Percentiles rank a stretch among this genome's conserved stretches.
Evolutionary conservation across 2,888 invertebrate genomes (phyloP).

Genomic region (Euplagia quadripunctaria): DNA sequence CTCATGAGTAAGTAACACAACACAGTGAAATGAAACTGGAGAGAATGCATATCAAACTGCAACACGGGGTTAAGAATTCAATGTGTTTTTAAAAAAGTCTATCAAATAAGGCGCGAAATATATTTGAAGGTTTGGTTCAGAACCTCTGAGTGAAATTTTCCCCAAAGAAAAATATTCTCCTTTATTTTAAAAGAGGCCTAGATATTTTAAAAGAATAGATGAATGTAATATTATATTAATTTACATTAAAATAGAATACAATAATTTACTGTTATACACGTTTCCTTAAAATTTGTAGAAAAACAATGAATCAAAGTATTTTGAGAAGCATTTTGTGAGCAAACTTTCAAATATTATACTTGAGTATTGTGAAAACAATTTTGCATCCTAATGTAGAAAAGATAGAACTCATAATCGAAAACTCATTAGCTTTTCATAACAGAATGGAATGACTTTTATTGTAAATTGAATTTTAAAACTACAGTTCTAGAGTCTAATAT

Average conservation of each 20-base stretch:
- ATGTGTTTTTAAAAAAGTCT: no score
- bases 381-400: constrained; percentile 30
- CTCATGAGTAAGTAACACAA: no score
- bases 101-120: no score
- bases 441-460: constrained; percentile 43
- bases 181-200: no score
- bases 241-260: not conserved
- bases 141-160: no score
- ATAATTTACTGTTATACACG: not conserved
- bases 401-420: constrained; percentile 48
- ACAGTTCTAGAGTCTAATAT: constrained; percentile 40
- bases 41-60: no score
- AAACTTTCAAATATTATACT: constrained; percentile 36
- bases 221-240: not conserved
- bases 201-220: no score
- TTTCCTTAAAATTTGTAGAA: not conserved
- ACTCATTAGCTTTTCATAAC: constrained; percentile 48
- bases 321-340: constrained; percentile 36
- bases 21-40: no score
- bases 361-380: constrained; percentile 31
- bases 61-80: no score
- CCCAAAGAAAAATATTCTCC: no score
- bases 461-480: constrained; percentile 57
- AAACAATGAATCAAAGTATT: constrained; percentile 37
- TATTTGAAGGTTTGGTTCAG: no score